Evolutionary conservation across 2,797 vertebrate genomes (phyloP), one percentile per base, ranked within the genome.

Genomic region (Paramormyrops hopkinsi): DNA sequence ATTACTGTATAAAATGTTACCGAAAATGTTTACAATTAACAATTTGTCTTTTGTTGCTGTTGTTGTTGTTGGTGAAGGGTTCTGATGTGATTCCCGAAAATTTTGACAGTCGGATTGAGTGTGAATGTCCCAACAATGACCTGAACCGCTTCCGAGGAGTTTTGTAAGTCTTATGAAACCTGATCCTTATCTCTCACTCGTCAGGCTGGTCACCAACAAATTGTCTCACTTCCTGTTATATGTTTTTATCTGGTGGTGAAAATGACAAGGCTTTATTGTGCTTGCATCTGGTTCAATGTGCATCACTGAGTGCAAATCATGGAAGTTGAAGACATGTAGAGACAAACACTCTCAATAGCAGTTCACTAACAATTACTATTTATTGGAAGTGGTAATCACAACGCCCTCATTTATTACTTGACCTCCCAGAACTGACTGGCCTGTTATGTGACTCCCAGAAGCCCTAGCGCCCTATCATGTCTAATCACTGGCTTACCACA

Each of bases 121-220:
- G 98, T 94, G 98, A 99, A 95, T 96, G 93, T 89, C 98, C 98
- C 76, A 99, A 98, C 93, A 95, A 98, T 3, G 96, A 99, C 91
- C 96, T 99, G 88, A 96, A 88, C 93, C 73, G 93, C 90, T 99
- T 99, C 93, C 93, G 94, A 93, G 98, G 98, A 88, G 98, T 97
- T 94, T 94, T 99, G 98, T 99, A 93, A 98, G 98, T 97, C 19
- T 17, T 69, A 14, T 22, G 51, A 69, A 1, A 51, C n/a, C n/a
- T 50, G 22, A 5, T 25, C 4, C 29, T 54, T 56, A 41, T 76
- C 14, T 37, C 5, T 76, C 14, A 6, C 37, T 14, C 14, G 33
- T 6, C 69, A 76, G 6, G 6, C 33, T 17, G 62, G 25, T 33
- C 3, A 41, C 4, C 69, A 76, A 2, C 9, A 37, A 76, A 37